These are phyloP conservation scores for Sialia sialis DNA, from an alignment of 2,113 vertebrate species.

Conservation along the genomic window DNA sequence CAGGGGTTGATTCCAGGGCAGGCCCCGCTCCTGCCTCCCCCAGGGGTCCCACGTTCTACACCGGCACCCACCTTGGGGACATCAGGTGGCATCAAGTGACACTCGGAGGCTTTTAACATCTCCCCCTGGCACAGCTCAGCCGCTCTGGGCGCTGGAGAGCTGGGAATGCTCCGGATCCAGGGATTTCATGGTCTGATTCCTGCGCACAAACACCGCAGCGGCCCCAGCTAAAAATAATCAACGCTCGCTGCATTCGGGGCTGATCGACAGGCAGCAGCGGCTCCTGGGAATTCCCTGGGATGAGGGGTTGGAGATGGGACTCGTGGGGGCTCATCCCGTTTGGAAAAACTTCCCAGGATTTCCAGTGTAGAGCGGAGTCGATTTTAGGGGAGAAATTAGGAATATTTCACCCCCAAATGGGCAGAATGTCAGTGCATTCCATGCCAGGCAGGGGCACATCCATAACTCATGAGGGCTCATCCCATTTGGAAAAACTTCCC, in stretches of 20 bases:
- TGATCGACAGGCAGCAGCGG: accelerated
- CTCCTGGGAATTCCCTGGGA: background rate
- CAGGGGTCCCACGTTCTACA: accelerated
- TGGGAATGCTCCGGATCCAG: background rate
- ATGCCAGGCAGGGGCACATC: background rate
- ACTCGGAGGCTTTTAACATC: background rate
- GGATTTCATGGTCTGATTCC: background rate
- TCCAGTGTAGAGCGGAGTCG: accelerated
- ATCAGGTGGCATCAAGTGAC: background rate
- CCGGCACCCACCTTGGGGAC: background rate
- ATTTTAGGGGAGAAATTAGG: background rate
- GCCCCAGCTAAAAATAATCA: background rate
- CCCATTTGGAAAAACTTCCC: background rate
- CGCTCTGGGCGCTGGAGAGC: background rate
- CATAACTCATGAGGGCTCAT: background rate
- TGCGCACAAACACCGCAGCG: background rate
- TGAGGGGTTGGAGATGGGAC: background rate
- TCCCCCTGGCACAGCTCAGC: background rate
- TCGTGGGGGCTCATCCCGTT: accelerated
- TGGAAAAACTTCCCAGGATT: background rate
- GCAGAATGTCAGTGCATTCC: accelerated
- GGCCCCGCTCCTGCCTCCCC: background rate
- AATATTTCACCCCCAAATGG: background rate
- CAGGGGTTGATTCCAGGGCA: background rate
- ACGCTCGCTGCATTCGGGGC: background rate